A percentile compares a stretch with the other conserved stretches of the same genome.
Conservation (phyloP, 2,888 invertebrate genomes). For the Agonum fuliginosum region DNA sequence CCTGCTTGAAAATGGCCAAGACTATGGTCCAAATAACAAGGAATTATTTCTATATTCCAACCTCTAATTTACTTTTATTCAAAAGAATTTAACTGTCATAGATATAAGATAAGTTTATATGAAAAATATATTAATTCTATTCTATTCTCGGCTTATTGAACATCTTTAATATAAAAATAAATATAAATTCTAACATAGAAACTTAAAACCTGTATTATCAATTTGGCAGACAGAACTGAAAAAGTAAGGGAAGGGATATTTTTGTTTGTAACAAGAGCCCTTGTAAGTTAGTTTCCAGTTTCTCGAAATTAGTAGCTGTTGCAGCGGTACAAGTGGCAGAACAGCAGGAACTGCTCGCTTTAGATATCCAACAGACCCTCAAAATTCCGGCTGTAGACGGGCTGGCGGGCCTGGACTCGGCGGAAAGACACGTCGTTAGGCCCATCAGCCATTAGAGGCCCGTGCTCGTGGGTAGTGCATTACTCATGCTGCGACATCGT, state of each 20-base stretch:
- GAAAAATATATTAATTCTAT: no score
- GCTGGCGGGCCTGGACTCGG: neutral
- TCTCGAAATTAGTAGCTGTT: neutral
- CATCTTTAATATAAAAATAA: no score
- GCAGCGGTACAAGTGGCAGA: conserved; percentile 11
- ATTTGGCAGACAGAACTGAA: no score
- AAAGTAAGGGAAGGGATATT: neutral
- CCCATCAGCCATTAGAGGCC: conserved; percentile 52
- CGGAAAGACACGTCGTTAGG: conserved; percentile 57
- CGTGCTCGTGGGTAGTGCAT: conserved; percentile 52
- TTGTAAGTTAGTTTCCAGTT: neutral
- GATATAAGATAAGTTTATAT: no score
- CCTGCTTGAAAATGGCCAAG: no score
- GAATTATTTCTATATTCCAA: no score
- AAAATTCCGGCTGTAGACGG: conserved; percentile 34
- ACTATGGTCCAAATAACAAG: no score
- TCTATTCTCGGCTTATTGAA: no score
- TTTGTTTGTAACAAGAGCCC: neutral
- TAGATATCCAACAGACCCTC: conserved; percentile 39
- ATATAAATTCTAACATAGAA: no score
- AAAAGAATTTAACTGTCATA: no score
- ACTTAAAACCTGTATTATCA: no score
- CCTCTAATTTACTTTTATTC: no score
- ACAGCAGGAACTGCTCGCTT: conserved; percentile 5
- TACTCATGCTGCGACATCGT: conserved; percentile 52